Conservation (phyloP, 2,113 vertebrate genomes). For the Scatophagus argus region DNA sequence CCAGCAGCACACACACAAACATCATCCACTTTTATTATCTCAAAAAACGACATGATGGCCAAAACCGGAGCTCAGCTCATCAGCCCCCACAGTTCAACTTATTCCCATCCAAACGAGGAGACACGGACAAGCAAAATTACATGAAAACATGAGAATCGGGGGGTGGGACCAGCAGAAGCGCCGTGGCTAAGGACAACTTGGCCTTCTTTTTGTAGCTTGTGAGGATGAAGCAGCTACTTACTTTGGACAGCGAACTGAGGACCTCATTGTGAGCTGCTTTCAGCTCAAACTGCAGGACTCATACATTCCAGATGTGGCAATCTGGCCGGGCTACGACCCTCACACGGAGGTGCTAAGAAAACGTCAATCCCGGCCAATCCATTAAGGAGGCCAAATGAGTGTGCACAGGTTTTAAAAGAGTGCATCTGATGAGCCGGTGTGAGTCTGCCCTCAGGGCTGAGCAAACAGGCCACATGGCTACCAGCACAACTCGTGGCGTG, state of each 20-base stretch:
- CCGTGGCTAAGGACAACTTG: slow-evolving; percentile 33
- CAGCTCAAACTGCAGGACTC: slow-evolving; percentile 62
- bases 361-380: slow-evolving; percentile 69
- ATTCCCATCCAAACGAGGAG: not conserved
- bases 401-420: slow-evolving; percentile 66
- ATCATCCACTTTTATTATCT: slow-evolving; percentile 2
- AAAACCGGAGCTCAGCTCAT: not conserved
- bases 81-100: not conserved
- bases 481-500: slow-evolving; percentile 25
- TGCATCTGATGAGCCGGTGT: slow-evolving; percentile 75
- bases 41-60: not conserved
- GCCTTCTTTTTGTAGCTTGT: slow-evolving; percentile 45
- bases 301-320: slow-evolving; percentile 80
- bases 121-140: slow-evolving; percentile 5
- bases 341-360: slow-evolving; percentile 75
- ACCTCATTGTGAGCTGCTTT: slow-evolving; percentile 66
- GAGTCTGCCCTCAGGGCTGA: slow-evolving; percentile 61
- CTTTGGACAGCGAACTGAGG: slow-evolving; percentile 75
- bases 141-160: slow-evolving; percentile 8
- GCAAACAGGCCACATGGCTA: slow-evolving; percentile 68
- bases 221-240: slow-evolving; percentile 67
- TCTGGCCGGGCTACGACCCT: slow-evolving; percentile 72
- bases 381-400: slow-evolving; percentile 72
- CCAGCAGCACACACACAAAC: no score
- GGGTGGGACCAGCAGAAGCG: slow-evolving; percentile 25